These are phyloP conservation scores for Spicauda simplicius DNA, from an alignment of 2,888 invertebrate species.

Conservation along the genomic window DNA sequence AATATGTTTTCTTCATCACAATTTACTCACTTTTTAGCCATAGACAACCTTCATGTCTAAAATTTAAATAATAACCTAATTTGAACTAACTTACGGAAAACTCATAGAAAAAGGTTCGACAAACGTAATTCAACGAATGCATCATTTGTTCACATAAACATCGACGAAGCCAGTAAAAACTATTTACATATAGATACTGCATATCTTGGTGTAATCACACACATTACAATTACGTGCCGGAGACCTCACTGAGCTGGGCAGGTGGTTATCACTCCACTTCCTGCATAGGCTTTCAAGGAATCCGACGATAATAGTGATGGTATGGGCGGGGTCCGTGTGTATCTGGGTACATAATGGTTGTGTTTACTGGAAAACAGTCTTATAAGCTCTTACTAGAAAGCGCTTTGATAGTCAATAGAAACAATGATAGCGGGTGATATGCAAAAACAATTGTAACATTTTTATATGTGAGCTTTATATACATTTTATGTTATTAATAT, in stretches of 20 bases:
- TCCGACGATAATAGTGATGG: slow-evolving; percentile 20
- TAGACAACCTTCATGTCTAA: too few relatives aligned
- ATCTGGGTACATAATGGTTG: slow-evolving; percentile 20
- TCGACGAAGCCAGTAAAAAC: not conserved
- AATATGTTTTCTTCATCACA: too few relatives aligned
- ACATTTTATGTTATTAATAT: too few relatives aligned
- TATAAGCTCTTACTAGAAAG: not conserved
- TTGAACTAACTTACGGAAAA: too few relatives aligned
- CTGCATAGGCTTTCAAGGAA: slow-evolving; percentile 27
- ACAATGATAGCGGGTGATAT: not conserved
- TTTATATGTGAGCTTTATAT: too few relatives aligned
- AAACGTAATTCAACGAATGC: not conserved
- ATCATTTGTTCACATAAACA: not conserved
- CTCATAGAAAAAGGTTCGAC: too few relatives aligned
- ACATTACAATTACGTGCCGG: slow-evolving; percentile 9
- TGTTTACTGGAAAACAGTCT: slow-evolving; percentile 20
- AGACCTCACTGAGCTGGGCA: not conserved
- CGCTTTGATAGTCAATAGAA: not conserved
- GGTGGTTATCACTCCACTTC: slow-evolving; percentile 31
- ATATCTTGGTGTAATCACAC: slow-evolving; percentile 14
- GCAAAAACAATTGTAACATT: not conserved
- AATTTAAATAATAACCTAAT: too few relatives aligned
- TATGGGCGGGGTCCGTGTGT: slow-evolving; percentile 11
- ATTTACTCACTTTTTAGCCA: too few relatives aligned
- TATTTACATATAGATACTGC: slow-evolving; percentile 3